Evolutionary conservation across 2,888 invertebrate species (phyloP).

Genomic region (Chironomus riparius): DNA sequence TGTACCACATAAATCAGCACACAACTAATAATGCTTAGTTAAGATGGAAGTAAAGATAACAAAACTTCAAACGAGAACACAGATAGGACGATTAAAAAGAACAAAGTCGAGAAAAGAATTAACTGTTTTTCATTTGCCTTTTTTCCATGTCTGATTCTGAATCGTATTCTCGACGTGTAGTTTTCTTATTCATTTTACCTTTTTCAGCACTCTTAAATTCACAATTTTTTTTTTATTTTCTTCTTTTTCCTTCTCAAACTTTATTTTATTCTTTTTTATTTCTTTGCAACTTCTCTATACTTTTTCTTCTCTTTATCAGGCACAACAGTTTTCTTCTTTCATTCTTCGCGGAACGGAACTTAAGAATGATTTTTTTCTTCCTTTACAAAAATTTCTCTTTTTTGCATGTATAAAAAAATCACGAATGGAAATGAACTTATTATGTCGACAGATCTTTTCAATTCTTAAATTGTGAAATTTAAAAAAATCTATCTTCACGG

Average conservation of each 20-base stretch:
- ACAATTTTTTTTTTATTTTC: background rate
- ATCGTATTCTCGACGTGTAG: background rate
- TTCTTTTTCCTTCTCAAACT: background rate
- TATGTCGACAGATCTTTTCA: background rate
- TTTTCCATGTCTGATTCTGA: background rate
- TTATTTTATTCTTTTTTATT: background rate
- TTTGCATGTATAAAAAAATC: background rate
- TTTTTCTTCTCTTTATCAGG: slow-evolving; percentile 2
- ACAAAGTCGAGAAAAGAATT: slow-evolving; percentile 2
- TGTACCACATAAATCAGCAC: no score
- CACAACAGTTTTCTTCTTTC: slow-evolving; percentile 21
- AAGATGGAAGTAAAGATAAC: background rate
- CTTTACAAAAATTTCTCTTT: background rate
- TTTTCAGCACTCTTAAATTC: slow-evolving; percentile 6
- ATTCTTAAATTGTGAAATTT: background rate
- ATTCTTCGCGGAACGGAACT: slow-evolving; percentile 13
- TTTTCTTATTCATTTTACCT: slow-evolving; percentile 18
- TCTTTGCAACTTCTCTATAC: background rate
- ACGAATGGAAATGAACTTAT: slow-evolving; percentile 5
- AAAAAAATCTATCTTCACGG: background rate
- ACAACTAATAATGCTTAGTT: no score
- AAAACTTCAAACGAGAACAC: background rate
- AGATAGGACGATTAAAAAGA: background rate
- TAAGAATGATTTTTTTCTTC: background rate
- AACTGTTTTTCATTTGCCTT: slow-evolving; percentile 12